Base-by-base conservation (phyloP, 2,888 invertebrate genomes). In the Pseudoips prasinana region DNA sequence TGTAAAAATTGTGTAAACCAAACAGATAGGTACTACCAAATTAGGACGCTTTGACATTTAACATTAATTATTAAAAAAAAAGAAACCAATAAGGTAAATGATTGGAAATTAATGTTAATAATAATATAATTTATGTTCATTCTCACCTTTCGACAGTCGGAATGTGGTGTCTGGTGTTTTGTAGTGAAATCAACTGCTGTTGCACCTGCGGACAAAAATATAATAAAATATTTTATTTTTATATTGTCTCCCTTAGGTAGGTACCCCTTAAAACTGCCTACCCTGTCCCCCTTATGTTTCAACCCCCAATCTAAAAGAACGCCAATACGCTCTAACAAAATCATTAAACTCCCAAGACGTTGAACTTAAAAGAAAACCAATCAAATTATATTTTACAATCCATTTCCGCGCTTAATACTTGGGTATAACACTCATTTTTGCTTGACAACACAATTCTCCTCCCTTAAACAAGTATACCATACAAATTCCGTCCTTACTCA, bases 141-240 rank as follows among this genome's bases (percentile, higher is more conserved):
- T 7, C 8, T 28, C 39, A 64, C 63, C 55, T 61, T 64, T 24
- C 63, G 39, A 44, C 54, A 38, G 3, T 52, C 55, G 1, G 41
- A 25, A 5, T 48, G 17, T 7, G 53, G 33, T 0, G 52, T 7
- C 5, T 49, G 50, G 8, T 57, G 54, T 45, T 67, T 68, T 0
- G 60, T 54, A 1, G 69, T 61, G 14, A 67, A 67, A 8, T 68
- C 71, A 0, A 68, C 69, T 0, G 62, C 63, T 1, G 66, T 23
- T 0, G 46, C 19, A n/a, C 65, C 67, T 66, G 53, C 1, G 7
- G 10, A 46, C 40, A 61, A 53, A 31, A n/a, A 10, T 17, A 22
- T 3, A 4, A 29, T 7, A 9, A 14, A 4, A 9, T 17, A 23
- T 8, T 10, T 1, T 2, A 7, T 3, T 3, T 5, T n/a, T 14